Evolutionary conservation across 2,888 invertebrate species (phyloP).

Genomic region (Drosophila anceps): DNA sequence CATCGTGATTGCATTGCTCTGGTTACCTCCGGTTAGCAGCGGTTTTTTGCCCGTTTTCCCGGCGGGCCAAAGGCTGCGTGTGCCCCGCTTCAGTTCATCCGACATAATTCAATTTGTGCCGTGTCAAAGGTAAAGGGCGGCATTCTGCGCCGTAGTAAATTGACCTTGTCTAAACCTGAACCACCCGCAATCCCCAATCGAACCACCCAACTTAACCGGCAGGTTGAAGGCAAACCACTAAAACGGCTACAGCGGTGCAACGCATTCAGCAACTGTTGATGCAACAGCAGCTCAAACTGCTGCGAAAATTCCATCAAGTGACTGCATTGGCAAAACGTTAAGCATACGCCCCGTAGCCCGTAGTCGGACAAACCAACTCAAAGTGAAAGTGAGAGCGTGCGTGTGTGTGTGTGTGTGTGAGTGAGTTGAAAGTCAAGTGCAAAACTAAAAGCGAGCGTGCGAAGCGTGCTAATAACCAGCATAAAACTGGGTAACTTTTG

Average conservation of each 20-base stretch:
- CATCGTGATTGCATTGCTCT: conserved; percentile 45
- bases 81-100: neutral
- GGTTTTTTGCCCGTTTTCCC: neutral
- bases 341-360: conserved; percentile 60
- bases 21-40: conserved; percentile 13
- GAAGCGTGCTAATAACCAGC: conserved; percentile 41
- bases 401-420: neutral
- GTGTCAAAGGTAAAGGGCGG: conserved; percentile 3
- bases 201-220: conserved; percentile 7
- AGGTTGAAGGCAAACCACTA: conserved; percentile 70
- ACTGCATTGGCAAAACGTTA: conserved; percentile 79
- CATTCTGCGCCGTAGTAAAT: conserved; percentile 9
- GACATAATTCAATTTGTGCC: conserved; percentile 67
- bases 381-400: neutral
- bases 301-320: conserved; percentile 82
- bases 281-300: conserved; percentile 84
- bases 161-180: conserved; percentile 19
- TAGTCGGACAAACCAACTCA: neutral
- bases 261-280: conserved; percentile 84
- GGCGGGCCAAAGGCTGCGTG: neutral
- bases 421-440: conserved; percentile 7
- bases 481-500: conserved; percentile 84
- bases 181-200: neutral
- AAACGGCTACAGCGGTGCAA: conserved; percentile 85
- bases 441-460: conserved; percentile 32